Evolutionary conservation across 2,797 vertebrate species (phyloP).

Genomic region (Harpagifer antarcticus): DNA sequence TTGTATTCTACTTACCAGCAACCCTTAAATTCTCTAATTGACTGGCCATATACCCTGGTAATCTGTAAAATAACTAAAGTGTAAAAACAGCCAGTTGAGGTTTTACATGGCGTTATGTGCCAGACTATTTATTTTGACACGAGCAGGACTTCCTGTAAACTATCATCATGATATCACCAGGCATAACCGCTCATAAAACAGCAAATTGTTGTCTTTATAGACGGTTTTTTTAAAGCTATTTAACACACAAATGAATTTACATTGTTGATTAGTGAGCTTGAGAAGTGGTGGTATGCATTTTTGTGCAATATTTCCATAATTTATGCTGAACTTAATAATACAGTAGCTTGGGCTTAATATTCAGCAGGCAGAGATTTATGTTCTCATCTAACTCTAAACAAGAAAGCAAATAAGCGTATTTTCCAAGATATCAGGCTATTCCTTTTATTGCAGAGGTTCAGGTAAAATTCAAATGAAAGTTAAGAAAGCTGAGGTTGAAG

Average conservation of each 20-base stretch:
- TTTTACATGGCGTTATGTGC: not conserved
- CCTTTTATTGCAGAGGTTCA: not conserved
- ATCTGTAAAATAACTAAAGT: not conserved
- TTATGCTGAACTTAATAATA: conserved; percentile 1
- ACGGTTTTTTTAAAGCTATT: no score
- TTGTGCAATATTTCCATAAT: not conserved
- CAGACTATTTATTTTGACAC: no score
- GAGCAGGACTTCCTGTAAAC: not conserved
- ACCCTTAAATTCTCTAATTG: not conserved
- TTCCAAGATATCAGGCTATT: not conserved
- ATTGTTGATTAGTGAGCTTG: not conserved
- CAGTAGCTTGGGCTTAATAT: not conserved
- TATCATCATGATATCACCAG: not conserved
- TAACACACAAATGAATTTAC: no score
- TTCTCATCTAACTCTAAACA: not conserved
- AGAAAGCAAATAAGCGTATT: not conserved
- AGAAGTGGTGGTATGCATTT: not conserved
- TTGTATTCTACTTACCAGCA: not conserved
- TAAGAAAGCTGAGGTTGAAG: not conserved
- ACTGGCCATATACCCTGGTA: not conserved
- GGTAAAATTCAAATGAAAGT: not conserved
- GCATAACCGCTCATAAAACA: not conserved
- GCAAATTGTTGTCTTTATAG: conserved; percentile 9
- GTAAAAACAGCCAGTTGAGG: not conserved
- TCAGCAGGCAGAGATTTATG: not conserved